Percentiles rank a stretch among this genome's conserved stretches.
phyloP scores from a whole-genome alignment of 2,113 vertebrate species.

The Ictidomys tridecemlineatus region DNA sequence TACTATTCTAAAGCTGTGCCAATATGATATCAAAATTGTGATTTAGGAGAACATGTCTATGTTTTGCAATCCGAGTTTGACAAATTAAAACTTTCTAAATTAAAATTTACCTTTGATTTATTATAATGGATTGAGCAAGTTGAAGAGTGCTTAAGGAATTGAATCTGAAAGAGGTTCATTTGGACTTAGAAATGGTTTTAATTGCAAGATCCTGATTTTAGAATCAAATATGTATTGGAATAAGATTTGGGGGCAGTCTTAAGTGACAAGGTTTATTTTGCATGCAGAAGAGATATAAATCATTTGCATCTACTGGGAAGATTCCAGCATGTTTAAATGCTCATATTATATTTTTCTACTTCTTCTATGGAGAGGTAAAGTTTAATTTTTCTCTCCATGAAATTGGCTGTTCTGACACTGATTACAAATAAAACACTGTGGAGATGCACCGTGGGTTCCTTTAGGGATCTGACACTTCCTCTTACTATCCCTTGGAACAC shows the following conservation, averaged over 20 bases:
- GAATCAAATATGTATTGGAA: neutral
- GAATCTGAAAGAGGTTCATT: neutral
- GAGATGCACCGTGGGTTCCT: neutral
- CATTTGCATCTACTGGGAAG: neutral
- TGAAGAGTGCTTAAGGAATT: neutral
- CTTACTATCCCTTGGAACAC: neutral
- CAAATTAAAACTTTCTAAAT: neutral
- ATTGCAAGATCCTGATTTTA: neutral
- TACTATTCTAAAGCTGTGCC: neutral
- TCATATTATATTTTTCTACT: neutral
- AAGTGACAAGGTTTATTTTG: neutral
- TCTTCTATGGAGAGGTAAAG: neutral
- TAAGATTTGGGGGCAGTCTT: neutral
- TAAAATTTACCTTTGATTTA: neutral
- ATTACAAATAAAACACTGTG: neutral
- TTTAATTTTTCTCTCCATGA: neutral
- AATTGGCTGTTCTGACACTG: neutral
- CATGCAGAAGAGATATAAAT: neutral
- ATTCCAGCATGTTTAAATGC: no score
- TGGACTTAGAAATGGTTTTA: neutral
- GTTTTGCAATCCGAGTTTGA: neutral
- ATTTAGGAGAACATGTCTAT: neutral
- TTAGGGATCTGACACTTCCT: neutral
- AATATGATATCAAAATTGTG: neutral
- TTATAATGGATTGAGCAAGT: neutral